Evolutionary conservation across 1,140 invertebrate genomes (phyloP).

Genomic region (Zaprionus camerounensis): DNA sequence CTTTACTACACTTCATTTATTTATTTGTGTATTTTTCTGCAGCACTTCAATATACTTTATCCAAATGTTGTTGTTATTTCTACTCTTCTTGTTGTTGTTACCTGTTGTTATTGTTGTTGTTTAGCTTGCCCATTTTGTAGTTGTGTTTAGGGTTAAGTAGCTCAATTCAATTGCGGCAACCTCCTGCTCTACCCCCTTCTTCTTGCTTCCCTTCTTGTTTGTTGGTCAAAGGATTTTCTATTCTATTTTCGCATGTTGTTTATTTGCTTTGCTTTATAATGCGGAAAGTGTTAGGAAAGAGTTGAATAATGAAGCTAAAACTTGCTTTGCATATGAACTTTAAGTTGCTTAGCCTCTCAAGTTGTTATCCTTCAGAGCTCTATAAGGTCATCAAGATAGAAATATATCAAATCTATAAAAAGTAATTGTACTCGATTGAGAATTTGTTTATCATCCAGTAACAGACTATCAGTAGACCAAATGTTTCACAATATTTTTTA

Average conservation of each 20-base stretch:
- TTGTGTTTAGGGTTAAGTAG: constrained; percentile 57
- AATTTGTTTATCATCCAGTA: not conserved
- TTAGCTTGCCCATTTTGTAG: constrained; percentile 32
- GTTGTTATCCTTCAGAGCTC: not conserved
- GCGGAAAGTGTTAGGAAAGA: not conserved
- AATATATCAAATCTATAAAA: not conserved
- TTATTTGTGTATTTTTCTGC: constrained; percentile 44
- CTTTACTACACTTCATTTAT: constrained; percentile 25
- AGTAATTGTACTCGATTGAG: not conserved
- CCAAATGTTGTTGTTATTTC: constrained; percentile 31
- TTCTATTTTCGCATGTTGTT: constrained; percentile 15
- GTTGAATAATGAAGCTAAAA: not conserved
- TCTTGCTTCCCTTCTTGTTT: constrained; percentile 1
- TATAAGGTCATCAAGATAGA: not conserved
- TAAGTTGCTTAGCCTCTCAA: not conserved
- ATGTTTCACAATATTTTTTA: not conserved
- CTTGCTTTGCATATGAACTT: too few relatives aligned
- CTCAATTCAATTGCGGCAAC: constrained; percentile 32
- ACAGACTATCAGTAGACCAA: not conserved
- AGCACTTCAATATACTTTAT: constrained; percentile 72
- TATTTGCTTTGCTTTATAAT: constrained; percentile 11
- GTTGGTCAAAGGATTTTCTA: constrained; percentile 17
- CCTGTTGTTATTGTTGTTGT: constrained; percentile 33
- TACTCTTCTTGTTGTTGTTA: constrained; percentile 32
- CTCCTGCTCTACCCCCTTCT: not conserved